Evolutionary conservation across 2,888 invertebrate genomes (phyloP), one percentile per base, ranked within the genome.

Genomic region (Pterostichus madidus): DNA sequence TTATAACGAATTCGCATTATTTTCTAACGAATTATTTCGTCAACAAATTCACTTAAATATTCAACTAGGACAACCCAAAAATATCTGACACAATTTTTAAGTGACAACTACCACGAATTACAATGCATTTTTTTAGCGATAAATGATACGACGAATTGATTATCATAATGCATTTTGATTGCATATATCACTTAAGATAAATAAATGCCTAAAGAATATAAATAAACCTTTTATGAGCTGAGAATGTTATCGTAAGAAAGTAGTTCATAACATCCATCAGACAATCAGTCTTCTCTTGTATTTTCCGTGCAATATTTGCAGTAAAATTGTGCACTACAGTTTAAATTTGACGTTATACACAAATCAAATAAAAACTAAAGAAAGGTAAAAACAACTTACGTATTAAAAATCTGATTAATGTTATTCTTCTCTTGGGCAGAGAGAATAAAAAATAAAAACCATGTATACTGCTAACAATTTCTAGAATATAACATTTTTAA

Each of bases 341-440:
- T 31, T 24, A 7, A 10, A 59, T 31, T 59, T 59, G 31, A 24
- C 17, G 17, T 8, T n/a, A 7, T 64, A 64, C 31, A 32, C 32
- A 64, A 35, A 35, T 64, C 35, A 35, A 52, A 6, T 59, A 52
- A 68, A 68, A 15, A 44, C 17, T 13, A 24, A 35, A 46, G 24
- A 39, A 81, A 81, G 81, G 75, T 81, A 81, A 73, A n/a, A 31
- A 35, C 35, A 46, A 75, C 81, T 81, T 81, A 81, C 81, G 75
- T 81, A 81, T 81, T 73, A 75, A 73, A 59, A 44, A 52, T 24
- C 81, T 39, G 39, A 73, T 75, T 73, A 44, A 59, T 80, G 35
- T n/a, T 73, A 56, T 39, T 44, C 73, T 75, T 80, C 44, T 75
- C 75, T 44, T 75, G 3, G 8, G 53, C 46, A 81, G 75, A 75